Conservation (phyloP, 2,113 vertebrate genomes). For the Atherinomorus stipes region DNA sequence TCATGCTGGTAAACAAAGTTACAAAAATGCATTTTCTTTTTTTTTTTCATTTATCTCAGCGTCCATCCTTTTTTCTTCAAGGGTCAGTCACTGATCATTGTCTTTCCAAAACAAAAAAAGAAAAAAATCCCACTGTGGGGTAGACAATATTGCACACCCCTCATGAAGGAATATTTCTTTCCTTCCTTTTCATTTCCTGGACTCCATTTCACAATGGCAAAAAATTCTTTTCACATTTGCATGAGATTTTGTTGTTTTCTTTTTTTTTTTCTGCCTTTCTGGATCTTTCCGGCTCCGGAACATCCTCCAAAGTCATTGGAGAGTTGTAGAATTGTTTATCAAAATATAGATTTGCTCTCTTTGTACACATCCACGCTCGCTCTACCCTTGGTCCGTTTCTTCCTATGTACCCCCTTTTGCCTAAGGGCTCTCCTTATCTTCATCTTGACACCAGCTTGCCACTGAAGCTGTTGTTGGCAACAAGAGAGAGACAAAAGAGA, state of each 20-base stretch:
- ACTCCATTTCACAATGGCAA: conserved; percentile 59
- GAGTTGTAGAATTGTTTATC: conserved; percentile 77
- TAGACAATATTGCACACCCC: conserved; percentile 21
- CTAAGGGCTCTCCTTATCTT: conserved; percentile 50
- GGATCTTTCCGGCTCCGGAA: conserved; percentile 49
- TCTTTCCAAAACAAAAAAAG: conserved; percentile 38
- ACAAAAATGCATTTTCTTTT: conserved; percentile 85
- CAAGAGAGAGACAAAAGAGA: conserved; percentile 67
- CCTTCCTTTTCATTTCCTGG: conserved; percentile 22
- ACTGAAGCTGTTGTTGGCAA: conserved; percentile 62
- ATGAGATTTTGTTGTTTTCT: conserved; percentile 49
- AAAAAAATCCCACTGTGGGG: conserved; percentile 31
- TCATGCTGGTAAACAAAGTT: conserved; percentile 89
- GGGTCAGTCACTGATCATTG: conserved; percentile 60
- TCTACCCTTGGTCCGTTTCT: conserved; percentile 64
- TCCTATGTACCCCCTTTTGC: conserved; percentile 29
- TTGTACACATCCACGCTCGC: conserved; percentile 75
- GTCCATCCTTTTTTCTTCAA: conserved; percentile 57
- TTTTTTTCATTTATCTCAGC: conserved; percentile 68
- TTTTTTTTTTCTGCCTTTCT: conserved; percentile 25
- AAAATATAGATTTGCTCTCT: conserved; percentile 85
- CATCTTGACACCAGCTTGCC: conserved; percentile 57
- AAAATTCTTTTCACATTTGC: conserved; percentile 58
- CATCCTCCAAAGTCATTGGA: conserved; percentile 62
- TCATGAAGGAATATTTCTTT: conserved; percentile 34